phyloP scores from a whole-genome alignment of 1,140 invertebrate genomes.

The Drosophila neocordata region DNA sequence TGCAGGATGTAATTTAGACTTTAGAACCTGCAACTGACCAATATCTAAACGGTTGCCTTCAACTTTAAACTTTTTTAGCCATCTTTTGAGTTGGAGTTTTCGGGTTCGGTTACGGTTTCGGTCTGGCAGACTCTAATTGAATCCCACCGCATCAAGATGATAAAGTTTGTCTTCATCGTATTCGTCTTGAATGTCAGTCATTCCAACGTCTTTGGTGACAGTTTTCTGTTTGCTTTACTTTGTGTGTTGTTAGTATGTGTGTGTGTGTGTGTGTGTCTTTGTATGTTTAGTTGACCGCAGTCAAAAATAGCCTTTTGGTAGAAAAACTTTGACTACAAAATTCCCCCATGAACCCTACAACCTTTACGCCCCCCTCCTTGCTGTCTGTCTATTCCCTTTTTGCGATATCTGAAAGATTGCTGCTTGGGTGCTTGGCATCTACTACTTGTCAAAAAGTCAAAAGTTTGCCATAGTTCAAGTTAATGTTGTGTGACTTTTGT shows the following conservation, averaged over 20 bases:
- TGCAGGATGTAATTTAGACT: constrained; percentile 52
- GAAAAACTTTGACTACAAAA: constrained; percentile 60
- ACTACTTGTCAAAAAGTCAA: constrained; percentile 66
- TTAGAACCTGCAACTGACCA: constrained; percentile 50
- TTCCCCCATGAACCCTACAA: constrained; percentile 20
- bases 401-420: constrained; percentile 45
- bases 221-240: constrained; percentile 6
- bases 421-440: constrained; percentile 53
- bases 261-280: constrained; percentile 49
- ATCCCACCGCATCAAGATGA: constrained; percentile 73
- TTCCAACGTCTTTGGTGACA: constrained; percentile 1
- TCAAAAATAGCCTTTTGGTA: constrained; percentile 72
- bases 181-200: constrained; percentile 27
- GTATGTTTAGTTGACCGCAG: constrained; percentile 79
- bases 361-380: too few species aligned
- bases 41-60: constrained; percentile 37
- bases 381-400: constrained; percentile 6
- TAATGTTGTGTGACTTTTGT: constrained; percentile 80
- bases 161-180: constrained; percentile 63
- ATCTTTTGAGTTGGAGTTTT: constrained; percentile 13
- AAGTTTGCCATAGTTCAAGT: constrained; percentile 80
- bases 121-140: constrained; percentile 69
- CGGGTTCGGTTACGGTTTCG: constrained; percentile 49
- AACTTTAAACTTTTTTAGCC: constrained; percentile 46
- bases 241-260: constrained; percentile 25